A percentile compares a stretch with the other conserved stretches of the same genome.
phyloP scores from a whole-genome alignment of 2,888 invertebrate genomes.

The Hydrotaea cyrtoneurina region DNA sequence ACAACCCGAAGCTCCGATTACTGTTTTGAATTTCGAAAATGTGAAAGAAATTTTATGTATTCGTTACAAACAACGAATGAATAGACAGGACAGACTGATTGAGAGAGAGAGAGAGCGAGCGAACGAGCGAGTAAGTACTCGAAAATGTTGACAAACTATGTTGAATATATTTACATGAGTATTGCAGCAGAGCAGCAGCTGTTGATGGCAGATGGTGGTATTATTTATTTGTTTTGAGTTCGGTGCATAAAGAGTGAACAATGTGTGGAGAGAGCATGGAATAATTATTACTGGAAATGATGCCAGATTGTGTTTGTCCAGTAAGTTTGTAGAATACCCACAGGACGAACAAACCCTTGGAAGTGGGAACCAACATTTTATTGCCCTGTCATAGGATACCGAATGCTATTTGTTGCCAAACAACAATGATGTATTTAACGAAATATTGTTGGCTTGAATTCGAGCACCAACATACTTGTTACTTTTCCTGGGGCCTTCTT shows the following conservation, averaged over 20 bases:
- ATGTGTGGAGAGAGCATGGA: background rate
- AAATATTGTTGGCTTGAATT: too few species aligned
- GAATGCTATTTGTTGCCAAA: too few species aligned
- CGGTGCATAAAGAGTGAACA: background rate
- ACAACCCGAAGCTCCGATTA: too few species aligned
- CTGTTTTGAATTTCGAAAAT: conserved; percentile 15
- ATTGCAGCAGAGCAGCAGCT: conserved; percentile 3
- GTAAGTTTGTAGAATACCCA: too few species aligned
- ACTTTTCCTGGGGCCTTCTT: too few species aligned
- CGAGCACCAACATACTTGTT: too few species aligned
- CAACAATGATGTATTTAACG: too few species aligned
- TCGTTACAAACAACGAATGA: background rate
- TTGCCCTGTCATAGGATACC: too few species aligned
- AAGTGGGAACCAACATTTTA: too few species aligned
- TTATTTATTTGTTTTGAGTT: conserved; percentile 1
- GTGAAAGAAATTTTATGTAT: conserved; percentile 23
- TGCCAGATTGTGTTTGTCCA: background rate
- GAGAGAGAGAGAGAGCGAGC: background rate
- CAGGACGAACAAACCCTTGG: too few species aligned
- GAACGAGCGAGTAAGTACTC: background rate
- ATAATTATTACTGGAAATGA: background rate
- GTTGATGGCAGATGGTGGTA: conserved; percentile 20
- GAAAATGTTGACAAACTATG: background rate
- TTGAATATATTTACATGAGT: background rate
- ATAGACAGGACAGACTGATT: background rate